Evolutionary conservation across 2,797 vertebrate genomes (phyloP).

Genomic region (Anguilla obscura): DNA sequence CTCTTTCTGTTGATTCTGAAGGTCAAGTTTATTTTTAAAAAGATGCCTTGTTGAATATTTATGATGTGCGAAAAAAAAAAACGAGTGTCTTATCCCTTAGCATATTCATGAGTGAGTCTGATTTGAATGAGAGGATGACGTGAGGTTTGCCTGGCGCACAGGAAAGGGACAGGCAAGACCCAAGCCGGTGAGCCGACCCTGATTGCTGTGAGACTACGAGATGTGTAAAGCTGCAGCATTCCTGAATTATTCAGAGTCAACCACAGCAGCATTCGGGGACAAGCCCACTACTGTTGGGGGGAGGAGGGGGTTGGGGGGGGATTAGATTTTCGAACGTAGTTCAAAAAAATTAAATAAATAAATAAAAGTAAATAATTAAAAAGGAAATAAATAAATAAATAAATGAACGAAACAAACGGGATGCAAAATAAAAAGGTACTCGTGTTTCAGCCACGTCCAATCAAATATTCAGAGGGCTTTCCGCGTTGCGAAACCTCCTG

Average conservation of each 20-base stretch:
- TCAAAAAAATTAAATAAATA: not conserved
- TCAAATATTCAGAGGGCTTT: conserved; percentile 19
- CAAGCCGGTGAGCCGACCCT: not conserved
- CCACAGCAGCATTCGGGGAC: not conserved
- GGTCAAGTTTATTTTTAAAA: conserved; percentile 27
- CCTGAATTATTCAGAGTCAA: conserved; percentile 11
- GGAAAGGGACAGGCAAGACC: not conserved
- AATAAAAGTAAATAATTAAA: not conserved
- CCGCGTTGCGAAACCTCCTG: not conserved
- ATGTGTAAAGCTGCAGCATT: not conserved
- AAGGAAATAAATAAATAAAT: not conserved
- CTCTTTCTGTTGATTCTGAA: conserved; percentile 13
- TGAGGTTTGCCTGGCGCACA: not conserved
- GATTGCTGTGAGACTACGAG: conserved; percentile 13
- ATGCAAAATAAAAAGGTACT: not conserved
- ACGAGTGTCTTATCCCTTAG: not conserved
- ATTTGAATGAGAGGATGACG: conserved; percentile 26
- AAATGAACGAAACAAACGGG: not conserved
- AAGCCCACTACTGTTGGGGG: not conserved
- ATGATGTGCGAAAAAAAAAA: not conserved
- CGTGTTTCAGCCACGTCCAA: not conserved
- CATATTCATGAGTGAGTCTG: not conserved
- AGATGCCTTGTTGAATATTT: conserved; percentile 9
- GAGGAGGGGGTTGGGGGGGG: too few species aligned
- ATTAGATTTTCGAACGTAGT: not conserved